Conservation (phyloP, 2,888 invertebrate genomes). For the Andrena minutula region DNA sequence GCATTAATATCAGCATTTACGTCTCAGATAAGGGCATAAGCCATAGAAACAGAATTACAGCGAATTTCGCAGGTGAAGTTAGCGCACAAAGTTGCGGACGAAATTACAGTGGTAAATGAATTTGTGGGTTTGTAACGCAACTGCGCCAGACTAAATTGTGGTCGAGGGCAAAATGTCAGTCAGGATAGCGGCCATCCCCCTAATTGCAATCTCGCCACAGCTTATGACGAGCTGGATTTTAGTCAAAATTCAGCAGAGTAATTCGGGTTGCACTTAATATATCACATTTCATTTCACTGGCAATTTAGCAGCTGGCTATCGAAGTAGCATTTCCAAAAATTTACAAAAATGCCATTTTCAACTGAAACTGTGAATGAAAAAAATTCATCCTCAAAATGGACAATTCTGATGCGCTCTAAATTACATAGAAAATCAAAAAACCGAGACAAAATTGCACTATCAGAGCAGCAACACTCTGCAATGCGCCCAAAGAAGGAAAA, state of each 20-base stretch:
- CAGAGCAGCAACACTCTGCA: not conserved
- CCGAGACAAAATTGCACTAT: not conserved
- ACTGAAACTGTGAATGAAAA: too few relatives aligned
- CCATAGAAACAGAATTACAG: not conserved
- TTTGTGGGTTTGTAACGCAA: not conserved
- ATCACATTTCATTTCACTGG: too few relatives aligned
- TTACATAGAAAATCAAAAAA: not conserved
- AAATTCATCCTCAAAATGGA: not conserved
- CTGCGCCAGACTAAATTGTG: slow-evolving; percentile 1
- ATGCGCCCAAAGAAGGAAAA: not conserved
- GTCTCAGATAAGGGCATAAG: not conserved
- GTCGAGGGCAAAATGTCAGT: slow-evolving; percentile 6
- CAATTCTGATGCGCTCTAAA: not conserved
- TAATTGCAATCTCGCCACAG: not conserved
- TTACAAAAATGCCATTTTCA: too few relatives aligned
- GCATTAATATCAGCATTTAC: not conserved
- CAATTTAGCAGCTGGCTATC: too few relatives aligned
- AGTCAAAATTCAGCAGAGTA: not conserved
- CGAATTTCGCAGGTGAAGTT: not conserved
- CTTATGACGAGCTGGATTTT: not conserved
- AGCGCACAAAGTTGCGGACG: not conserved
- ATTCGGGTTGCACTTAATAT: too few relatives aligned
- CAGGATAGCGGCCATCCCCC: not conserved
- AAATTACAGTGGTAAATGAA: slow-evolving; percentile 8
- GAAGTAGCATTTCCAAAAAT: too few relatives aligned